Base-by-base conservation (phyloP, 1,140 invertebrate genomes). In the Drosophila virilis region DNA sequence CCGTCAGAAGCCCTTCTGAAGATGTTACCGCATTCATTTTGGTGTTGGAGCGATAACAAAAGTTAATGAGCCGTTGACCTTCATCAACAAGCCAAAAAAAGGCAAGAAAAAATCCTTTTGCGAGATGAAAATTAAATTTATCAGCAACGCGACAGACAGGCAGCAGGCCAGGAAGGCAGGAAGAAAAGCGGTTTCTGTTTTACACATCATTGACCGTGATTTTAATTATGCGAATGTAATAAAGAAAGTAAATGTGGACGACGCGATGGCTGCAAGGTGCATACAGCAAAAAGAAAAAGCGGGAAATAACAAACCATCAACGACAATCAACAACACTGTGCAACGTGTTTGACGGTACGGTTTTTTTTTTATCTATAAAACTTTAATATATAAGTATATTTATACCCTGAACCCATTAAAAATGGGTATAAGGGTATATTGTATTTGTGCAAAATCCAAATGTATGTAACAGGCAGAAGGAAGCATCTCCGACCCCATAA, bases 131-230 rank as follows among this genome's bases (percentile, higher is more conserved):
- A 71, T 61, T 69, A 46, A 51, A 66, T 61, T 80, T 67, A 58
- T 68, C 62, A 66, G 43, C 54, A 35, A 38, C 6, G 42, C 10
- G 22, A 33, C 17, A 38, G 13, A 10, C n/a, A 43, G 8, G 17
- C 35, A 43, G n/a, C 12, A 17, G 5, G 6, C 13, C 45, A 42
- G 28, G 43, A 6, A 3, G 61, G 17, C 37, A 43, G 58, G 28
- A 55, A 51, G 28, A 37, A 22, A 57, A 35, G 37, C 60, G 13
- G 15, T 50, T 55, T 50, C 17, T 15, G n/a, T 46, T 59, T 74
- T 64, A 68, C 74, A 77, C 71, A 74, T 77, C 74, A 77, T 77
- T 77, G 74, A 38, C 45, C 52, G 74, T 62, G 74, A 74, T 77
- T 77, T 77, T 74, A 74, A 69, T 77, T 69, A 74, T 77, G 52